Evolutionary conservation across 1,140 invertebrate species (phyloP).

Genomic region (Drosophila virilis): DNA sequence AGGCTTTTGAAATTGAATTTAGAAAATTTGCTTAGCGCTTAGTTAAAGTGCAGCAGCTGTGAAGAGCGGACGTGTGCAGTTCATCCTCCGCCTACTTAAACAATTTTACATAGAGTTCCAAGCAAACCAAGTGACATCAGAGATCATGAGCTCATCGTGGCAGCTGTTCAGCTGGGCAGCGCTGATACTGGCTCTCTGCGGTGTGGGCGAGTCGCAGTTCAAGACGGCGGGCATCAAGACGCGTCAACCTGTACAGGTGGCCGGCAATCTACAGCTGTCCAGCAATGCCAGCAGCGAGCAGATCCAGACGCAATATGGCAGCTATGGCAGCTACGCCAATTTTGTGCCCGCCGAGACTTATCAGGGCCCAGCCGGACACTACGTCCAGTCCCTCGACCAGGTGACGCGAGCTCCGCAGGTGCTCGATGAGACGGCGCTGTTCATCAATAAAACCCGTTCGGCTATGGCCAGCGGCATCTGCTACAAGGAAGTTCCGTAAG

Average conservation of each 20-base stretch:
- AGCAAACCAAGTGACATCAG: slow-evolving; percentile 32
- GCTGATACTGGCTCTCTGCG: slow-evolving; percentile 38
- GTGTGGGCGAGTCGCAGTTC: slow-evolving; percentile 55
- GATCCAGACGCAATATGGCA: slow-evolving; percentile 25
- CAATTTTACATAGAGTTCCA: background rate
- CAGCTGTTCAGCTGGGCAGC: slow-evolving; percentile 27
- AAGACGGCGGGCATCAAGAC: slow-evolving; percentile 80
- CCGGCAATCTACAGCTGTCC: slow-evolving; percentile 59
- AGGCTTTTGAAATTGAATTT: slow-evolving; percentile 29
- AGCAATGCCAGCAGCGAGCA: slow-evolving; percentile 47
- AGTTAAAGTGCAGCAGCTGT: slow-evolving; percentile 70
- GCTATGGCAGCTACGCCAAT: slow-evolving; percentile 30
- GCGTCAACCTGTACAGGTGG: slow-evolving; percentile 51
- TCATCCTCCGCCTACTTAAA: background rate
- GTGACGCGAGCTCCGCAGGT: slow-evolving; percentile 43
- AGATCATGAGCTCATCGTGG: slow-evolving; percentile 24
- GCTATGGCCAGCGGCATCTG: slow-evolving; percentile 85
- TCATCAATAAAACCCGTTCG: slow-evolving; percentile 76
- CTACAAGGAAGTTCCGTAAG: slow-evolving; percentile 86
- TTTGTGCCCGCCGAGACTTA: slow-evolving; percentile 73
- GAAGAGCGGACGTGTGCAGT: slow-evolving; percentile 55
- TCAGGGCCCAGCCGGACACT: slow-evolving; percentile 48
- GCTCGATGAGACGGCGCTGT: slow-evolving; percentile 72
- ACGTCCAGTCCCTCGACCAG: slow-evolving; percentile 48
- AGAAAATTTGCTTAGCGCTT: slow-evolving; percentile 34